Evolutionary conservation across 2,113 vertebrate species (phyloP), one percentile per base, ranked within the genome.

Genomic region (Australoheros scitulus): DNA sequence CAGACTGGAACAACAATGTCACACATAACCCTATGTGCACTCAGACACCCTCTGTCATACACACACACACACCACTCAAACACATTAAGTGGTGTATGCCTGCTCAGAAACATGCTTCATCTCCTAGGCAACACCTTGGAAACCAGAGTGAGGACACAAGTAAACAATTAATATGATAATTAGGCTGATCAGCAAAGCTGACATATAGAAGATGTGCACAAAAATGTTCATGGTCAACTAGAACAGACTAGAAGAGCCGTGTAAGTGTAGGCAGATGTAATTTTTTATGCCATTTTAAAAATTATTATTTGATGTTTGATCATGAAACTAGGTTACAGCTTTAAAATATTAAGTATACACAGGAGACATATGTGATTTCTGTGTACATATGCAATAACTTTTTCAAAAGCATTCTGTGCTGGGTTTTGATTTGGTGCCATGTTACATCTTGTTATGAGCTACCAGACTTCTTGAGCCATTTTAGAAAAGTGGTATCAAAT

Each of bases 81-180:
- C 82, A 74, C 79, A 58, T 70, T 63, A 47, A 84, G 78, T 41
- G 4, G 29, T n/a, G 82, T 41, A 36, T 85, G 80, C 78, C 79
- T 61, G 74, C 86, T 79, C 18, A 47, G 29, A 59, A 83, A 77
- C 88, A 85, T 83, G 82, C 61, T 79, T 88, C 79, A 77, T 88
- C 83, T 92, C 90, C 89, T 76, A 79, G 89, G 88, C 85, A 87
- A 85, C 86, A 89, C 86, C 88, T 77, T 92, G 90, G 89, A 90
- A 88, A 92, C 90, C 88, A 87, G 74, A 81, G 87, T 41, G 88
- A 92, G 88, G 88, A 92, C 76, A 88, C 81, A 83, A 92, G 89
- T 90, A 93, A 93, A 94, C 92, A 93, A 94, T 92, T 94, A 93
- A 95, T 93, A 94, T 94, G 92, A 89, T 94, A 94, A 95, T 95